Percentiles rank a stretch among this genome's conserved stretches.
These are phyloP conservation scores for Papilio helenus DNA, from an alignment of 1,140 invertebrate genomes.

Conservation along the genomic window DNA sequence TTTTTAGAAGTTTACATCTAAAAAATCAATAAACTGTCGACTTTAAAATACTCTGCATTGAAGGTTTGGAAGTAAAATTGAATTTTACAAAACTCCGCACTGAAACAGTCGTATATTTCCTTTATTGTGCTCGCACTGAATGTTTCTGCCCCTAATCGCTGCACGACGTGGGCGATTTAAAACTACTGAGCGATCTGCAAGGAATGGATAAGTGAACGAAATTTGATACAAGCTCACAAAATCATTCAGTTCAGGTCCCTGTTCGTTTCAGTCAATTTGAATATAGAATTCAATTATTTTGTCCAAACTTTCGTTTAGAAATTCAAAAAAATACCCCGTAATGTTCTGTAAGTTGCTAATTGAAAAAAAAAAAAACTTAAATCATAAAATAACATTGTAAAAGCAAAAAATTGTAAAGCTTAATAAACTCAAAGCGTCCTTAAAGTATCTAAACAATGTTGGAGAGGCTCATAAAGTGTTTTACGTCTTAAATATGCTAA, in stretches of 20 bases:
- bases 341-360: background rate
- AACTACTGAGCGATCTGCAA: slow-evolving; percentile 10
- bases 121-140: slow-evolving; percentile 19
- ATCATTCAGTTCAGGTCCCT: background rate
- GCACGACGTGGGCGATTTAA: slow-evolving; percentile 21
- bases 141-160: slow-evolving; percentile 12
- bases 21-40: background rate
- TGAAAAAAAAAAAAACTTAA: background rate
- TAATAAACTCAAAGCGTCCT: slow-evolving; percentile 25
- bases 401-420: slow-evolving; percentile 6
- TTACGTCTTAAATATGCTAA: slow-evolving; percentile 39
- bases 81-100: slow-evolving; percentile 2
- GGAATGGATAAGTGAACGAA: background rate
- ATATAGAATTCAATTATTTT: background rate
- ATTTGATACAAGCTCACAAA: background rate
- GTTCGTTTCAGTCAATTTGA: background rate
- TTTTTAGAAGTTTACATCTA: background rate
- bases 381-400: slow-evolving; percentile 13
- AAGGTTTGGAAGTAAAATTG: slow-evolving; percentile 8
- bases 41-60: slow-evolving; percentile 8
- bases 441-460: slow-evolving; percentile 37
- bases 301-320: too few relatives aligned
- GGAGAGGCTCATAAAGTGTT: slow-evolving; percentile 33
- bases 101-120: slow-evolving; percentile 20
- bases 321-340: background rate